Evolutionary conservation across 2,113 vertebrate genomes (phyloP), one percentile per base, ranked within the genome.

Genomic region (Crotophaga sulcirostris): DNA sequence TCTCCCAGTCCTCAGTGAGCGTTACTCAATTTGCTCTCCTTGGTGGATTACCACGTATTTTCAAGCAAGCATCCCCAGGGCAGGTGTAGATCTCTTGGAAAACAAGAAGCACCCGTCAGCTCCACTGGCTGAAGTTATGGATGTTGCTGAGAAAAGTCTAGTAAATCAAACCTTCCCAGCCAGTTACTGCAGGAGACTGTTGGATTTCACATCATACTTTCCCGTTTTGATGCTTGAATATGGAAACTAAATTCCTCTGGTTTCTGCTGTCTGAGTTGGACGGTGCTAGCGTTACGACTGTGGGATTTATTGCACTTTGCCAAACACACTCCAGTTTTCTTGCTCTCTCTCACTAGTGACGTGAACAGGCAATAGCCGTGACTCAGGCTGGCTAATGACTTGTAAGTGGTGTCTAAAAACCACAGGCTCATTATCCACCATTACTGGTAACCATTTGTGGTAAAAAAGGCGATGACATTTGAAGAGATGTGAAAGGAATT

Each of bases 331-430:
- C 16, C 40, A 70, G 69, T 56, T 40, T 62, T 64, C 26, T 87
- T 6, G 1, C 34, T 74, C 23, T 38, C 42, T 63, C 40, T 84
- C 0, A 0, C 10, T 33, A 6, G 13, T 6, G 58, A 18, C 34
- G 60, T 6, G 3, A 24, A 31, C 49, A 84, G 73, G 33, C 80
- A 80, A 45, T 17, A 40, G 38, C 58, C 55, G 14, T 90, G 91
- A 93, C 75, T 96, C 70, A 85, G 3, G 4, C 18, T 2, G 3
- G 18, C 26, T 56, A 64, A 75, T 23, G 52, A 81, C 86, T 84
- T 34, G 0, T 3, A 21, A 47, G 28, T 40, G 70, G 52, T 67
- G 16, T 44, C 69, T 79, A 23, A 66, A 95, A 93, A 78, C 73
- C 93, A 62, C 93, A 94, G 58, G 31, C 70, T 85, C 33, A 11